phyloP scores from a whole-genome alignment of 1,140 invertebrate genomes.

The Chrysomallon squamiferum region DNA sequence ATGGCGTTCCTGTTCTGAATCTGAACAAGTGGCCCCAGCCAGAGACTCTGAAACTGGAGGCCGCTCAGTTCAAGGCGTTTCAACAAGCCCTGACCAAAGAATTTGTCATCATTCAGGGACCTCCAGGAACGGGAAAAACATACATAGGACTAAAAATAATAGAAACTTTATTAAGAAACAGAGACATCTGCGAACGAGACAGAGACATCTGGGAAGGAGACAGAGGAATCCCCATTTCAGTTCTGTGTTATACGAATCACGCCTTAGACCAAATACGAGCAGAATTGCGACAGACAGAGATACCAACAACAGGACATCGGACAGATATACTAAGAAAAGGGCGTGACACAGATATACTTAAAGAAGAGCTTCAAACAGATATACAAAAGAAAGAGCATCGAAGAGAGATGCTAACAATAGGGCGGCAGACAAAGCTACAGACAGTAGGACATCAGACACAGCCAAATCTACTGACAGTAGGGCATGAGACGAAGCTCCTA shows the following conservation, averaged over 20 bases:
- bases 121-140: slow-evolving; percentile 57
- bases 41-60: slow-evolving; percentile 50
- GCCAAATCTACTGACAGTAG: too few species aligned
- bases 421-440: too few species aligned
- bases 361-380: slow-evolving; percentile 6
- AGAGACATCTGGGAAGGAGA: slow-evolving; percentile 11
- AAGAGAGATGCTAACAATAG: too few species aligned
- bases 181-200: too few species aligned
- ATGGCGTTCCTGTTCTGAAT: slow-evolving; percentile 9
- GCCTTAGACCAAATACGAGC: slow-evolving; percentile 87
- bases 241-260: slow-evolving; percentile 88
- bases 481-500: too few species aligned
- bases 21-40: slow-evolving; percentile 33
- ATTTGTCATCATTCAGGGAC: slow-evolving; percentile 74
- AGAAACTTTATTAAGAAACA: slow-evolving; percentile 51
- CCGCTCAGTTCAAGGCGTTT: slow-evolving; percentile 63
- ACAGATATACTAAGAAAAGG: too few species aligned
- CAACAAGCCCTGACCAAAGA: slow-evolving; percentile 59
- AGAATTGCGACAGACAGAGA: slow-evolving; percentile 55
- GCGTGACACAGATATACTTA: too few species aligned
- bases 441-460: too few species aligned
- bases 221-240: slow-evolving; percentile 70
- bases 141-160: slow-evolving; percentile 56
- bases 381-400: too few species aligned
- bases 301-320: too few species aligned